Evolutionary conservation across 2,888 invertebrate species (phyloP), one percentile per base, ranked within the genome.

Genomic region (Plebejus anna): DNA sequence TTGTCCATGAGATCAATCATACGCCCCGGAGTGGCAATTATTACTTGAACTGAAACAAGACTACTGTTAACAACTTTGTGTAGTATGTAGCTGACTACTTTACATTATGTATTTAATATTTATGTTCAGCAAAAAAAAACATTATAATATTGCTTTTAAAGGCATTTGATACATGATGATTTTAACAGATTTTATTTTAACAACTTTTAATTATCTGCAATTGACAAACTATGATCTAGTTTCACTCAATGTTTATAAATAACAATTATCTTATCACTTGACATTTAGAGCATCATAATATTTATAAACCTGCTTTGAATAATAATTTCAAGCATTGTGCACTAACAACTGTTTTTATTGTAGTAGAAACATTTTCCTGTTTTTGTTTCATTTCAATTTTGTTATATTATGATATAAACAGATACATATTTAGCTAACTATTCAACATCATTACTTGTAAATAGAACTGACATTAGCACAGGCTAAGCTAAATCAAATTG

Each of bases 1-100:
- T 99, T 99, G 94, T 99, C 99, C 98, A 99, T 99, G 92, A 99
- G 96, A 96, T 99, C 99, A 89, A 99, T 96, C 94, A 99, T 99
- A 91, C 99, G 97, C 84, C 99, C 99, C 80, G 99, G 99, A 81
- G 99, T 99, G 80, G 99, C 99, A 89, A 99, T 99, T 86, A 99
- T 98, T 82, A 99, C 96, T 95, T 99, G 99, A 88, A 99, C 99
- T 97, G 90, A 36, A 94, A 91, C 77, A 75, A 76, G 57, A 2
- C 4, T 13, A 61, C 13, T 13, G 11, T 22, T 66, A 32, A 66
- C 32, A 32, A 36, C 32, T 13, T 66, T 66, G 66, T 11, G 11
- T 11, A 28, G 22, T 6, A 55, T 55, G 0, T 42, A 42, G 42
- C 6, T 59, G 22, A 59, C n/a, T 59, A 59, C 13, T 51, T 11